Conservation (phyloP, 92 coral and sea anemone species). For the Ricordea florida region DNA sequence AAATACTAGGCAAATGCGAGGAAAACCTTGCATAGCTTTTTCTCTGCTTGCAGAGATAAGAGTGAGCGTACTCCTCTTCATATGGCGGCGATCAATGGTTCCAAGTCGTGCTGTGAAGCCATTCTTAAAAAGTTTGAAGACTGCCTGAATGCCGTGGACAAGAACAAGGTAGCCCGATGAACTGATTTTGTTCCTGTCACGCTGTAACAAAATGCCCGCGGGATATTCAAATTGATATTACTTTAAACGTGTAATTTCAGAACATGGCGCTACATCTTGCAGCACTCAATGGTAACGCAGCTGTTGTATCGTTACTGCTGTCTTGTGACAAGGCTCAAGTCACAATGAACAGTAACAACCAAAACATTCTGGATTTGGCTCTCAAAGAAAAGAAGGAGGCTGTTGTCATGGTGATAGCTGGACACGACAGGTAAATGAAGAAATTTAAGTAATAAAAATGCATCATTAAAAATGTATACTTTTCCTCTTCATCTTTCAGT, state of each 20-base stretch:
- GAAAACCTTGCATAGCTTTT: no score
- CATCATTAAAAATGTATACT: no score
- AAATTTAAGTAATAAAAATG: no score
- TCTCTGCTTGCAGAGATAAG: slow-evolving; percentile 40
- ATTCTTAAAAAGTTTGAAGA: slow-evolving; percentile 47
- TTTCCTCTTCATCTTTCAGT: no score
- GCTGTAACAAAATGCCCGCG: not conserved
- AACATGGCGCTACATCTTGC: slow-evolving; percentile 85
- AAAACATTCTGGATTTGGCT: slow-evolving; percentile 80
- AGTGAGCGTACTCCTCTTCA: slow-evolving; percentile 70
- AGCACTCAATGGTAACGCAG: slow-evolving; percentile 75
- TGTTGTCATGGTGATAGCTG: slow-evolving; percentile 81
- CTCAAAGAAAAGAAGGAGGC: slow-evolving; percentile 71
- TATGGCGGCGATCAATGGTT: slow-evolving; percentile 65
- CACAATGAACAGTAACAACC: slow-evolving; percentile 72
- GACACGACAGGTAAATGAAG: slow-evolving; percentile 62
- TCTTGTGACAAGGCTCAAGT: slow-evolving; percentile 67
- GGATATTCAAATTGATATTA: not conserved
- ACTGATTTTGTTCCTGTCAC: no score
- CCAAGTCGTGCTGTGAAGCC: slow-evolving; percentile 37
- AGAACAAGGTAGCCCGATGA: slow-evolving; percentile 49
- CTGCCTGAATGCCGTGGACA: slow-evolving; percentile 62
- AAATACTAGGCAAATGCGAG: not conserved
- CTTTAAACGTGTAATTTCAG: not conserved
- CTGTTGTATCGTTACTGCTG: slow-evolving; percentile 64